Conservation (phyloP, 2,113 vertebrate genomes). For the Pollachius pollachius region DNA sequence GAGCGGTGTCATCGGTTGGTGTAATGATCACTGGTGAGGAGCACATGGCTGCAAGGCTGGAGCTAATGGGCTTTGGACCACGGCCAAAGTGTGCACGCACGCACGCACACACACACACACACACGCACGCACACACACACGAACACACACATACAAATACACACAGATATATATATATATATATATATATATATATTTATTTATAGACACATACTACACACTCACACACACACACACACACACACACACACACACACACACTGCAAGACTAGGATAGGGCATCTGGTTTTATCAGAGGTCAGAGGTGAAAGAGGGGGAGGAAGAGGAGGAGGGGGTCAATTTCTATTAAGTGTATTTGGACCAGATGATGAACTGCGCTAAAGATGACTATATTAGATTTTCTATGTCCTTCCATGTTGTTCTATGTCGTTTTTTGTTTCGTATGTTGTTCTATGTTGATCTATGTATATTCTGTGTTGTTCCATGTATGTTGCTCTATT, state of each 20-base stretch:
- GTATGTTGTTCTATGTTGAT: neutral
- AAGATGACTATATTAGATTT: neutral
- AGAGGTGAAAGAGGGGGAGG: constrained; percentile 46
- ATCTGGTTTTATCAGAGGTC: constrained; percentile 22
- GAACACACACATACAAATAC: constrained; percentile 13
- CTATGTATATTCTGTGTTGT: neutral
- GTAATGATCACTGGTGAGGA: constrained; percentile 70
- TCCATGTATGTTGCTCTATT: no score
- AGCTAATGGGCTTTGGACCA: constrained; percentile 67
- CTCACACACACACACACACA: neutral
- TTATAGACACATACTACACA: constrained; percentile 8
- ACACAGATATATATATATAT: no score
- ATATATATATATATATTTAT: no score
- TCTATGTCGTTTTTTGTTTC: neutral
- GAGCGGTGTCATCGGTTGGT: constrained; percentile 67
- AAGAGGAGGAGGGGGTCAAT: constrained; percentile 2
- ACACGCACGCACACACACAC: no score
- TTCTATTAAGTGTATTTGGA: constrained; percentile 2
- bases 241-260: no score
- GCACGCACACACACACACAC: no score
- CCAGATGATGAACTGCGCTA: neutral
- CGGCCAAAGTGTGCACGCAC: constrained; percentile 41
- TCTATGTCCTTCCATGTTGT: neutral
- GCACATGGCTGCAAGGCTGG: constrained; percentile 67
- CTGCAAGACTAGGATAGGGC: constrained; percentile 20